Evolutionary conservation across 2,888 invertebrate genomes (phyloP).

Genomic region (Allygus modestus): DNA sequence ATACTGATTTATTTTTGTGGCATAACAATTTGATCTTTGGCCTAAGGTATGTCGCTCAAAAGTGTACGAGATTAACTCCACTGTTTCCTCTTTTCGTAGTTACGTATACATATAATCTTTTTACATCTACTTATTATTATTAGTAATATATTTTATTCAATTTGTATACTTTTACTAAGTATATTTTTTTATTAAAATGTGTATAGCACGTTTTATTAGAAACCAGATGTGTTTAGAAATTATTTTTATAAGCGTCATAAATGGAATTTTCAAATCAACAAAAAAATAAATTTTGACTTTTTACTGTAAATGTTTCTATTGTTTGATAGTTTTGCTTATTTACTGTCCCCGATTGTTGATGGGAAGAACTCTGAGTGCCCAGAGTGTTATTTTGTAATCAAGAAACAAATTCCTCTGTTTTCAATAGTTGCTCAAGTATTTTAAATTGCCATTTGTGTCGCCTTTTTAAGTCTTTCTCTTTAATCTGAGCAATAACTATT

Average conservation of each 20-base stretch:
- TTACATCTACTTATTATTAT: too few relatives aligned
- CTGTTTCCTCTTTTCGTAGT: too few relatives aligned
- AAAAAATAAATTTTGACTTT: background rate
- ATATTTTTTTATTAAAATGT: background rate
- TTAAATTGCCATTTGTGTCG: conserved; percentile 36
- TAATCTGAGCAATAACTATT: conserved; percentile 20
- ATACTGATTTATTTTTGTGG: too few relatives aligned
- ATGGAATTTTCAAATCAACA: background rate
- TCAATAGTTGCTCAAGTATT: conserved; percentile 10
- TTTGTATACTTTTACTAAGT: background rate
- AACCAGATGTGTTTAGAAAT: background rate
- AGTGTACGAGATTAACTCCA: too few relatives aligned
- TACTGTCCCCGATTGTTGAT: too few relatives aligned
- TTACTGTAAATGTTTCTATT: background rate
- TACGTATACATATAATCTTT: too few relatives aligned
- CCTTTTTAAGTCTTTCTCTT: conserved; percentile 29
- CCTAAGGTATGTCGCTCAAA: too few relatives aligned
- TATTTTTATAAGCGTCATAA: background rate
- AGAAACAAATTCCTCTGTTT: background rate
- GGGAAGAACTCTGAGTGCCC: too few relatives aligned
- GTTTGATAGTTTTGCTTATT: too few relatives aligned
- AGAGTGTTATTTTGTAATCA: background rate
- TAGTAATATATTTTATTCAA: too few relatives aligned
- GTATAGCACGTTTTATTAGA: background rate
- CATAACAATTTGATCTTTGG: too few relatives aligned